These are phyloP conservation scores for Montipora cactus DNA, from an alignment of 64 coral and sea anemone genomes.

Conservation along the genomic window DNA sequence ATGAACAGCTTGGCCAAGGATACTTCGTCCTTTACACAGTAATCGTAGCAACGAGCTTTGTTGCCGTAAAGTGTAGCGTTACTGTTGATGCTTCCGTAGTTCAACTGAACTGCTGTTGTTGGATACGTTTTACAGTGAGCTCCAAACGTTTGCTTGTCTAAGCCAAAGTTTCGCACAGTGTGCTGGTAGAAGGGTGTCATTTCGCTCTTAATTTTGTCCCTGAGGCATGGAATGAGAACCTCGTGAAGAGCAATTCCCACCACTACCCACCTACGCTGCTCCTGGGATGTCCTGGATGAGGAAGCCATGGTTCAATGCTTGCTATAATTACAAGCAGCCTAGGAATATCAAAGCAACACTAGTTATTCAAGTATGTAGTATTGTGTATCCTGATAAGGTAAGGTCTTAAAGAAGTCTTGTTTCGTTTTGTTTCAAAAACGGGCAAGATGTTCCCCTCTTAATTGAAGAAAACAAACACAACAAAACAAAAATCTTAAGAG, in stretches of 20 bases:
- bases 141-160: not conserved
- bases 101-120: not conserved
- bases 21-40: conserved; percentile 6
- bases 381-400: too few relatives aligned
- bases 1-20: not conserved
- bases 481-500: too few relatives aligned
- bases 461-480: too few relatives aligned
- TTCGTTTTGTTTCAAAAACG: too few relatives aligned
- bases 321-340: too few relatives aligned
- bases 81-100: not conserved
- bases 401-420: too few relatives aligned
- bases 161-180: not conserved
- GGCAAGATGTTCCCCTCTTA: too few relatives aligned
- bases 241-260: not conserved
- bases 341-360: too few relatives aligned
- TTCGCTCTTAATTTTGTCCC: not conserved
- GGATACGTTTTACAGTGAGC: not conserved
- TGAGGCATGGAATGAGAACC: not conserved
- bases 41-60: not conserved
- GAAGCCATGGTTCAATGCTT: not conserved
- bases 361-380: too few relatives aligned
- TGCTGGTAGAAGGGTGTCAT: not conserved
- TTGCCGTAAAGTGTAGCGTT: not conserved
- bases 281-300: not conserved
- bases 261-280: not conserved